Base-by-base conservation (phyloP, 2,888 invertebrate species). In the Drosophila falleni region DNA sequence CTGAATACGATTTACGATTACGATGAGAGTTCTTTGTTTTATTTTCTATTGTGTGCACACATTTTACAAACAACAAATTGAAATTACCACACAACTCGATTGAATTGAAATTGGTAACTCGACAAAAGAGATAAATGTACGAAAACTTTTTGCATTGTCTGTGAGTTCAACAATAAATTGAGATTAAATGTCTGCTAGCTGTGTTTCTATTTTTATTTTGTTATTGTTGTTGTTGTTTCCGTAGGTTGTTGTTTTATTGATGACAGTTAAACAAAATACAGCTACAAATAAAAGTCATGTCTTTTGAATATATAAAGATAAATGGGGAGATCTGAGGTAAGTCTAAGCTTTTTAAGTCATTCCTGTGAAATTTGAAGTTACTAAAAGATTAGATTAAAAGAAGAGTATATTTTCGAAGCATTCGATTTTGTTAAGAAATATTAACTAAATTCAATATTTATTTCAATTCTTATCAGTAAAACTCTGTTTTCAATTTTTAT, bases 121-220 rank as follows among this genome's bases (percentile, higher is more conserved):
- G 53, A 54, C 46, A 39, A 41, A 60, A 26, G 41, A 71, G 74
- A 69, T 84, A 78, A 74, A 67, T 71, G 75, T 67, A 74, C 47
- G 67, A 70, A 75, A 75, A 72, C 74, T 84, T 81, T 81, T 84
- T 68, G 70, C 70, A 54, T 60, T 77, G 75, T 74, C 79, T 42
- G 76, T 70, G 65, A 66, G 62, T 74, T 71, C 35, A 59, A 64
- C 61, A 84, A 80, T 84, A 84, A 81, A 81, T 56, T 59, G 56
- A 50, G 55, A 75, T 81, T 81, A 70, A 72, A 70, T 87, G 75
- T 81, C 37, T 37, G 65, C 61, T 65, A 50, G 13, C 19, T 11
- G 31, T 2, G 41, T 54, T 54, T 15, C 19, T 26, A 9, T 5
- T 19, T 54, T 44, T 42, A 29, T 63, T 60, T 62, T n/a, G n/a